Evolutionary conservation across 1,140 invertebrate species (phyloP), one percentile per base, ranked within the genome.

Genomic region (Drosophila quadrilineata): DNA sequence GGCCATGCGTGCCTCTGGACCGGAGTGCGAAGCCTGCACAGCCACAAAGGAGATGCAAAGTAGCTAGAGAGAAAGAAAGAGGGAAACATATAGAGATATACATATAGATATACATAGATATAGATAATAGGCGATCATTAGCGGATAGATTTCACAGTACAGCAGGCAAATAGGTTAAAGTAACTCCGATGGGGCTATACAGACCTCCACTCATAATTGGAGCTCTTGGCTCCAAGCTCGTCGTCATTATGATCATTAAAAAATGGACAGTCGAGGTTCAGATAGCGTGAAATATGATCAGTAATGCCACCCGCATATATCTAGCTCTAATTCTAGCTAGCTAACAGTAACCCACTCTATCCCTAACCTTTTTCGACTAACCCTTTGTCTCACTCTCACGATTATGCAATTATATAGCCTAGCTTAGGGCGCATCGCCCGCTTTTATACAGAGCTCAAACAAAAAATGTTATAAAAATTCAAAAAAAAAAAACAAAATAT

Each of bases 281-380:
- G 65, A 45, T 57, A 82, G 79, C 77, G 77, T 84, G 77, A 84
- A 84, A 84, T 84, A 84, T 85, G 79, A 84, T 84, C 77, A 71
- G 59, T 65, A 54, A 12, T 43, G 26, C 40, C 19, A 16, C 19
- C 16, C 24, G 40, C 14, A 17, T 41, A 24, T 24, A 16, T n/a
- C 16, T 4, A 26, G 2, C 22, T 38, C n/a, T 16, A 24, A 17
- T 36, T 53, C 22, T 40, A n/a, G 12, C 33, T 10, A 0, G n/a
- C 17, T n/a, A n/a, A n/a, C n/a, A 17, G 3, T 12, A 4, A 10
- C 12, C 17, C 21, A 3, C 19, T 8, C 41, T 8, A 1, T 12
- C 2, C 41, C 1, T 6, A 9, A 0, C 10, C 12, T 6, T 14
- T 35, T 14, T 35, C 1, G n/a, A 1, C 8, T 29, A 3, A 1